Evolutionary conservation across 2,797 vertebrate genomes (phyloP).

Genomic region (Manis javanica): DNA sequence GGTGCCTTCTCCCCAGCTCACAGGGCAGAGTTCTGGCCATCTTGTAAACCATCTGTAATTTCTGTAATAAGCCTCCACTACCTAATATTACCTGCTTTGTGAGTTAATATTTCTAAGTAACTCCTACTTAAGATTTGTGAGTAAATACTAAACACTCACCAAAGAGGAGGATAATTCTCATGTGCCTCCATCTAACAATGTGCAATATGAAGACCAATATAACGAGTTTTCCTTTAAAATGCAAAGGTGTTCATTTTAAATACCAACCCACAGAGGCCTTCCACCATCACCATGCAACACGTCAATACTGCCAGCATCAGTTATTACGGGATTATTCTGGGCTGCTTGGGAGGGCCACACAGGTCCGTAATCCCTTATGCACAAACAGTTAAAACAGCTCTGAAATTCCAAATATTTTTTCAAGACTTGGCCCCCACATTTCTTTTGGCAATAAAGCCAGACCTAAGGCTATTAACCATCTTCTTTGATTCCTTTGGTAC

Average conservation of each 20-base stretch:
- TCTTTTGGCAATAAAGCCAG: not conserved
- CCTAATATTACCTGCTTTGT: not conserved
- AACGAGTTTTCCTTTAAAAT: not conserved
- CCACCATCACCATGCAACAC: not conserved
- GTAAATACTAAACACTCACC: not conserved
- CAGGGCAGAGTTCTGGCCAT: accelerated
- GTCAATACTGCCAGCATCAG: not conserved
- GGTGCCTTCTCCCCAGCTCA: too few species aligned
- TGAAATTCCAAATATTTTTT: not conserved
- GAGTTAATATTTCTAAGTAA: not conserved
- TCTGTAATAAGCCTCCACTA: not conserved
- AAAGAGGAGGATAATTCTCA: not conserved
- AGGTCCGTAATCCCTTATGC: not conserved
- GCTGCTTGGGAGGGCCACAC: not conserved
- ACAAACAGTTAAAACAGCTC: not conserved
- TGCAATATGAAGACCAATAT: not conserved
- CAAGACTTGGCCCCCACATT: not conserved
- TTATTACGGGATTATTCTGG: not conserved
- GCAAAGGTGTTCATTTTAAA: not conserved
- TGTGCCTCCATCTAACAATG: not conserved
- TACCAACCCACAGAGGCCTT: not conserved
- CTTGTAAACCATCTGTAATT: not conserved
- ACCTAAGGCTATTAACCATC: not conserved
- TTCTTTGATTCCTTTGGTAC: not conserved
- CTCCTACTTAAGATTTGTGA: not conserved